Evolutionary conservation across 1,140 invertebrate species (phyloP).

Genomic region (Rhynchophorus ferrugineus): DNA sequence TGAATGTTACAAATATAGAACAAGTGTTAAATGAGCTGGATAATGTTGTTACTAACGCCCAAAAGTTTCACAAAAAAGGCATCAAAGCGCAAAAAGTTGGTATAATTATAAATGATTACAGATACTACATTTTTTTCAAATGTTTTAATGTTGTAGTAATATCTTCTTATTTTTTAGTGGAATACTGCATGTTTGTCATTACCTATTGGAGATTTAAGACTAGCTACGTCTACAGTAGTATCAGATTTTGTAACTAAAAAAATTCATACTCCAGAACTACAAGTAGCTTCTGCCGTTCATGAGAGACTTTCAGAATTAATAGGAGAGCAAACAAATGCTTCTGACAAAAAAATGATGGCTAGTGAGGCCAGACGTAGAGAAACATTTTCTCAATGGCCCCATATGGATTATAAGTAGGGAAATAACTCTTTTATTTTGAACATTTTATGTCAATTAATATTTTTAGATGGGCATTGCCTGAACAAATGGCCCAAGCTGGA

Average conservation of each 20-base stretch:
- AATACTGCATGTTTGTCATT: conserved; percentile 78
- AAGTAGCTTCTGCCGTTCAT: conserved; percentile 80
- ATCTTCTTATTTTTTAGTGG: conserved; percentile 58
- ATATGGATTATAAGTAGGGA: conserved; percentile 90
- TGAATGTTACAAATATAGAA: conserved; percentile 66
- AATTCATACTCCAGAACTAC: conserved; percentile 72
- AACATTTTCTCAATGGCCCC: conserved; percentile 89
- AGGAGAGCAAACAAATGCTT: conserved; percentile 48
- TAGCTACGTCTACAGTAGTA: conserved; percentile 70
- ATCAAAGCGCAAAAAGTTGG: conserved; percentile 77
- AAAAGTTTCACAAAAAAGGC: conserved; percentile 66
- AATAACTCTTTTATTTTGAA: background rate
- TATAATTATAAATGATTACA: conserved; percentile 12
- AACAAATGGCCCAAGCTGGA: conserved; percentile 92
- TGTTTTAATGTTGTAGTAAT: background rate
- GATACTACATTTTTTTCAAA: background rate
- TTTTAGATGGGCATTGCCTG: conserved; percentile 82
- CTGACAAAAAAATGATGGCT: conserved; percentile 73
- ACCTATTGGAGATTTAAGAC: conserved; percentile 66
- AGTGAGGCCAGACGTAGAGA: conserved; percentile 82
- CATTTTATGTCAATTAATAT: conserved; percentile 2
- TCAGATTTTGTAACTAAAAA: conserved; percentile 74
- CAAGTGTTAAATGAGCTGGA: conserved; percentile 72
- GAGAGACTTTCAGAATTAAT: conserved; percentile 75
- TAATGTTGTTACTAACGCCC: conserved; percentile 61